phyloP scores from a whole-genome alignment of 1,140 invertebrate species.

The Calephelis nemesis region DNA sequence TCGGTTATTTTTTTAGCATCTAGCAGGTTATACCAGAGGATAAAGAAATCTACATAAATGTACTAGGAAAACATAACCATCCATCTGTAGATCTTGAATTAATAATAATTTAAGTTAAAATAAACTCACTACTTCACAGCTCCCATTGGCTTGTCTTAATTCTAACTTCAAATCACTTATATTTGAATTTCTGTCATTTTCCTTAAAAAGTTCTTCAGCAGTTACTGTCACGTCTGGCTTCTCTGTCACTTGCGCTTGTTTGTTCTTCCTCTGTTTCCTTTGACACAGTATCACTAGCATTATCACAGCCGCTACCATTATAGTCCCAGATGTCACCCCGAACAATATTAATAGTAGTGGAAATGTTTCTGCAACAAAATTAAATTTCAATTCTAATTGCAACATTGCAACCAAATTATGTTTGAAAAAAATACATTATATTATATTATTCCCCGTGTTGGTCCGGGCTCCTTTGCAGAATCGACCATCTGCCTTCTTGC shows the following conservation, averaged over 20 bases:
- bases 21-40: neutral
- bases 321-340: constrained; percentile 83
- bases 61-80: no score
- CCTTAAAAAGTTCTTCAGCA: constrained; percentile 89
- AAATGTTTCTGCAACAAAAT: constrained; percentile 80
- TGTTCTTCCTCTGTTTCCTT: constrained; percentile 78
- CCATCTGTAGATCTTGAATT: no score
- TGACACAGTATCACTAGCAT: constrained; percentile 84
- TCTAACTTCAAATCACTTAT: constrained; percentile 95
- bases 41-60: no score
- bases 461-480: no score
- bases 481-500: no score
- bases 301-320: constrained; percentile 82
- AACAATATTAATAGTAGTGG: constrained; percentile 83
- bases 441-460: no score
- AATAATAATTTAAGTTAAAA: constrained; percentile 22
- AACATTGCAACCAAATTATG: no score
- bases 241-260: constrained; percentile 62
- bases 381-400: neutral
- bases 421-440: no score
- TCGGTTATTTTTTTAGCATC: no score
- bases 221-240: constrained; percentile 77
- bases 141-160: constrained; percentile 86
- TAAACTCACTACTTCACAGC: constrained; percentile 82
- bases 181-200: constrained; percentile 93